phyloP scores from a whole-genome alignment of 2,113 vertebrate species.

The Bos javanicus region DNA sequence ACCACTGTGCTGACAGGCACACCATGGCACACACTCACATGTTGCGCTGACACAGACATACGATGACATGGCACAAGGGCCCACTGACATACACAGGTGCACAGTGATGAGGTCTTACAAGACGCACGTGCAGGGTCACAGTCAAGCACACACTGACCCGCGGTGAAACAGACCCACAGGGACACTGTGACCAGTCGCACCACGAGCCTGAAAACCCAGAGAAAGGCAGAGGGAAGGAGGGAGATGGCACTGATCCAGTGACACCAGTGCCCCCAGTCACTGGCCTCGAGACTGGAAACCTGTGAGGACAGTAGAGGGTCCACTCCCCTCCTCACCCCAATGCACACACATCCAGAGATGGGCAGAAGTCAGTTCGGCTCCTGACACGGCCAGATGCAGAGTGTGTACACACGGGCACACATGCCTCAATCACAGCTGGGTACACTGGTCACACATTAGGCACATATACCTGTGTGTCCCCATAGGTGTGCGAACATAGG shows the following conservation, averaged over 20 bases:
- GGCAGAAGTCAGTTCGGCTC: slow-evolving; percentile 4
- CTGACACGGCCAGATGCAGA: slow-evolving; percentile 2
- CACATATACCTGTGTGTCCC: not conserved
- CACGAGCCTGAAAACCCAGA: not conserved
- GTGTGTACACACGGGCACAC: not conserved
- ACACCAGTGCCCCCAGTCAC: slow-evolving; percentile 1
- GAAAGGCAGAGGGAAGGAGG: slow-evolving; percentile 28
- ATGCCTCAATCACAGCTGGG: not conserved
- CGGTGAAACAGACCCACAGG: not conserved
- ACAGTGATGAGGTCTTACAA: not conserved
- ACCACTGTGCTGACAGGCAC: not conserved
- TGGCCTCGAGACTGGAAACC: slow-evolving; percentile 10
- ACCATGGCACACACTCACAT: not conserved
- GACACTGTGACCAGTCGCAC: not conserved
- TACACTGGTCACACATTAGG: not conserved
- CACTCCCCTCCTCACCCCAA: not conserved
- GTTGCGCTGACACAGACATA: not conserved
- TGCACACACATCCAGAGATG: not conserved
- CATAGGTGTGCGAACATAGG: not conserved
- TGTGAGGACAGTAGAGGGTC: slow-evolving; percentile 43
- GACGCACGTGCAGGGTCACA: rapidly evolving
- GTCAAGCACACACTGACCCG: not conserved
- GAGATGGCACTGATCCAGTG: slow-evolving; percentile 2
- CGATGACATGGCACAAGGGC: not conserved
- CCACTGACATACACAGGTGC: not conserved